phyloP scores from a whole-genome alignment of 2,113 vertebrate species.

The Chionis minor region DNA sequence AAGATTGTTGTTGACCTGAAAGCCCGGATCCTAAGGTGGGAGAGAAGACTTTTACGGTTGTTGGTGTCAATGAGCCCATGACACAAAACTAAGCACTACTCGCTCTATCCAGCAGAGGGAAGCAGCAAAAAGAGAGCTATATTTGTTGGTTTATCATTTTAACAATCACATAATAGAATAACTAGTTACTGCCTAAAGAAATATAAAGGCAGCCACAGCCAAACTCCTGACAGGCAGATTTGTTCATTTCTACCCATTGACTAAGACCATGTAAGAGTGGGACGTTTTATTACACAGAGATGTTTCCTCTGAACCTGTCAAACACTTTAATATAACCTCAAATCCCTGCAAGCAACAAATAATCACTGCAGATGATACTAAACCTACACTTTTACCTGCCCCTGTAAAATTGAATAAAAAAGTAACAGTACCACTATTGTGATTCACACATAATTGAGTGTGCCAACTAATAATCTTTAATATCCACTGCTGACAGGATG shows the following conservation, averaged over 20 bases:
- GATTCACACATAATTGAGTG: slow-evolving; percentile 76
- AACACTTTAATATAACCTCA: slow-evolving; percentile 2
- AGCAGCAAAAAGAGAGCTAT: slow-evolving; percentile 42
- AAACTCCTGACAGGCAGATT: neutral
- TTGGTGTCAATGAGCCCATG: neutral
- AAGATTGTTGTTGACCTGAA: neutral
- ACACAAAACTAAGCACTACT: neutral
- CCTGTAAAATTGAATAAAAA: slow-evolving; percentile 82
- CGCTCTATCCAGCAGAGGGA: slow-evolving; percentile 53
- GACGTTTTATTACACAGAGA: neutral
- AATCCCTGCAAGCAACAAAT: slow-evolving; percentile 9
- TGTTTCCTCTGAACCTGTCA: slow-evolving; percentile 18
- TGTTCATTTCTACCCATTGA: neutral
- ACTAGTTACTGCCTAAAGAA: neutral
- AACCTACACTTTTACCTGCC: slow-evolving; percentile 69
- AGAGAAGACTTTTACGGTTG: neutral
- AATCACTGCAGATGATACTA: slow-evolving; percentile 69
- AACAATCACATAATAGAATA: neutral
- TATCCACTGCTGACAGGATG: slow-evolving; percentile 98
- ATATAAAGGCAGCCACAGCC: neutral
- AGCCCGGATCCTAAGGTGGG: neutral
- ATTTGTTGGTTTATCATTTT: neutral
- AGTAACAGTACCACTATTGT: slow-evolving; percentile 92
- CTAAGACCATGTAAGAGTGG: neutral
- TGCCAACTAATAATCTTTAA: slow-evolving; percentile 88